These are phyloP conservation scores for Yponomeuta sedellus DNA, from an alignment of 2,888 invertebrate genomes.

Conservation along the genomic window DNA sequence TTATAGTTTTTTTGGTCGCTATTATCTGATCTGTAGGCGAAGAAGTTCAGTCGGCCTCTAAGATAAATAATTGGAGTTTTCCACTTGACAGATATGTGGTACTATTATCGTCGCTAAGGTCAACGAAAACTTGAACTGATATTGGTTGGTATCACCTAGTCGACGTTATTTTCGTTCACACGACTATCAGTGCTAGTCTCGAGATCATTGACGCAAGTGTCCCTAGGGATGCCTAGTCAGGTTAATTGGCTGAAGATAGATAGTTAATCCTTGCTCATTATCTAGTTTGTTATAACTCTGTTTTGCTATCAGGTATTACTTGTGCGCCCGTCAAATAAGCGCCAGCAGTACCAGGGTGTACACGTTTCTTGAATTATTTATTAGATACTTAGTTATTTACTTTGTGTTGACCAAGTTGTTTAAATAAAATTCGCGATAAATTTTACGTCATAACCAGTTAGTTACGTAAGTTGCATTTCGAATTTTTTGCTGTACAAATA, in stretches of 20 bases:
- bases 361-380: background rate
- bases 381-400: background rate
- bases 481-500: background rate
- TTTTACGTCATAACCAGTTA: background rate
- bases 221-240: conserved; percentile 37
- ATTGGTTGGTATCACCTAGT: conserved; percentile 25
- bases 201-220: conserved; percentile 57
- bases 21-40: background rate
- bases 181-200: conserved; percentile 37
- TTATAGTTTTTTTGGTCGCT: too few species aligned
- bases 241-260: conserved; percentile 45
- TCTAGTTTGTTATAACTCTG: conserved; percentile 1
- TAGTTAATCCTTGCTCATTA: conserved; percentile 41
- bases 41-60: background rate
- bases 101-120: conserved; percentile 38
- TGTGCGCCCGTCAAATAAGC: conserved; percentile 31
- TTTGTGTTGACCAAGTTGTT: background rate
- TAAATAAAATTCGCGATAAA: too few species aligned
- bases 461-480: background rate
- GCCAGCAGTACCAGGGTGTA: conserved; percentile 18
- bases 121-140: conserved; percentile 49
- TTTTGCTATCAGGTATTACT: conserved; percentile 28
- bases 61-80: conserved; percentile 29
- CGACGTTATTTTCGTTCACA: conserved; percentile 45
- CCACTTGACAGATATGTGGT: conserved; percentile 26